Evolutionary conservation across 2,888 invertebrate species (phyloP), one percentile per base, ranked within the genome.

Genomic region (Pollenia amentaria): DNA sequence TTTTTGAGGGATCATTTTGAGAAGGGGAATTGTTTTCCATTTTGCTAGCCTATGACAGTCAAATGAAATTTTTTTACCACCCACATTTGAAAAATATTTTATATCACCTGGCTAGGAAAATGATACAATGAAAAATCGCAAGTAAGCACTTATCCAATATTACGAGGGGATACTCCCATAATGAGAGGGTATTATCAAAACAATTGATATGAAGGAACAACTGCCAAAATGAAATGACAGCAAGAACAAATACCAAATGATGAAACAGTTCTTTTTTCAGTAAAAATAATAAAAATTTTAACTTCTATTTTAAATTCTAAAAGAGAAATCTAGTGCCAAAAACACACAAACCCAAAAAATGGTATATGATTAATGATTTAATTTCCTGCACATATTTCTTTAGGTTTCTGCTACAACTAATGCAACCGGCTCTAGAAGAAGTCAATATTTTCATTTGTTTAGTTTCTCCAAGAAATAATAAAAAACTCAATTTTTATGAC

Each of bases 301-400:
- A 21, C 7, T 60, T 44, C 21, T 40, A 57, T 67, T 57, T 44
- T 3, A 62, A 72, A 85, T 60, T 57, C 29, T 29, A 55, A 77
- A 73, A 21, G 11, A n/a, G 21, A 38, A 38, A 51, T 46, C 21
- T 18, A 12, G 11, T 51, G 51, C n/a, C 14, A 64, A 64, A 76
- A 55, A 82, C 44, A 53, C 4, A 38, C 11, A 38, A 29, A 42
- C 51, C 44, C 9, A 16, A 77, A 53, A 57, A 51, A 9, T 72
- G 42, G 29, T 29, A 62, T 78, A 78, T 85, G 85, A 86, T 86
- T 86, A 86, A 86, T 82, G 85, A 86, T 78, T 53, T 40, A n/a
- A 9, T 29, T 29, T 64, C 6, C 12, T 12, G 8, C 6, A 29
- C 29, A 29, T 38, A 11, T 72, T 55, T 42, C 11, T 55, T 55